Evolutionary conservation across 2,113 vertebrate genomes (phyloP), one percentile per base, ranked within the genome.

Genomic region (Herpailurus yagouaroundi): DNA sequence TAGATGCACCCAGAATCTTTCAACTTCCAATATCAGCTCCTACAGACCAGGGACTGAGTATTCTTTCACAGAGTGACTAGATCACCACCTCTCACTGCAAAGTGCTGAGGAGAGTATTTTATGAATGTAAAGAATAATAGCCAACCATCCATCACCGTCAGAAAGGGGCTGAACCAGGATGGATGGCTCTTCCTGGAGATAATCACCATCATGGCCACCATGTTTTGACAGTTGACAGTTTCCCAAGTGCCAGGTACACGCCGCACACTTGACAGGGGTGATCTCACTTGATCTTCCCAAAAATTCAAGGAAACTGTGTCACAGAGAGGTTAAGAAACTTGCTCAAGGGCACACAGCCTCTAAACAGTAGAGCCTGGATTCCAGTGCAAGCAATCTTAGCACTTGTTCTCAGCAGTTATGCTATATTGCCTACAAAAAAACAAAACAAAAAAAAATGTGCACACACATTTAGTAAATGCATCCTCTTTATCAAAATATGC

Each of bases 161-260:
- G 66, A 77, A 95, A 14, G 1, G 5, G 16, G 21, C 18, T 9
- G n/a, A 2, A 3, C 31, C 3, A 2, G 16, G 36, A 27, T 33
- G 9, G 18, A 27, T 13, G 25, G n/a, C 36, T 55, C 38, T 27
- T 69, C 33, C 64, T 38, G 29, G 27, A 0, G 29, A 12, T 13
- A 57, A 55, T 33, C 45, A 23, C 36, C 3, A 13, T 27, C 7
- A 5, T 5, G 16, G 36, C 25, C 16, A 52, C 15, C 9, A 27
- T 0, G 5, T 3, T 7, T 48, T 31, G 33, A 31, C 6, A 7
- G 3, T 5, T 21, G 29, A 48, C 2, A 2, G 15, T 16, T 45
- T n/a, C n/a, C 48, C 81, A 66, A 18, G 23, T 1, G 9, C 18
- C 12, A 12, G 84, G 31, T 5, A 5, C 7, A 5, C 1, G 0